Base-by-base conservation (phyloP, 2,888 invertebrate genomes). In the Drosophila yooni region DNA sequence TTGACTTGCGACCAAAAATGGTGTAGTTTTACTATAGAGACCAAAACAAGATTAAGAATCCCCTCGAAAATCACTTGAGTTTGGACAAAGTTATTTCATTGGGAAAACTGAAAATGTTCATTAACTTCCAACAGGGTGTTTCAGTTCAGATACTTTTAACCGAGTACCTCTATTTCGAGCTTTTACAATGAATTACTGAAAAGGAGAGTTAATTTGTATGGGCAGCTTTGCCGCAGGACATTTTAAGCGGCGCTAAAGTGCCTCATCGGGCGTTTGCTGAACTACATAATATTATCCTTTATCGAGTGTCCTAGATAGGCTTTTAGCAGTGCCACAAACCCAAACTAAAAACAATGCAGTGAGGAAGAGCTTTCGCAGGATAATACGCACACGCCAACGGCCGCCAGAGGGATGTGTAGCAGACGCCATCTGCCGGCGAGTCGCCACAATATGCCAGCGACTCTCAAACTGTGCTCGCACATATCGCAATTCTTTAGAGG, bases 361-460 rank as follows among this genome's bases (percentile, higher is more conserved):
- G 0, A 6, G 10, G 10, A 11, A 15, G 36, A 50, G 34, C 48
- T 18, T n/a, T 25, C 38, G 43, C 63, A 82, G 80, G 75, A 75
- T 57, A 69, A 53, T 25, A 21, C 1, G 1, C 11, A 3, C 3
- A 3, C 5, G 11, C 18, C 25, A 63, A 10, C 58, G 0, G 2
- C 38, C 82, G 43, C 52, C 25, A 78, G 70, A 52, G 34, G 70
- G 57, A 40, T 46, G 11, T 1, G 3, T 25, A 5, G 2, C 1
- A 38, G 58, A 34, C 81, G 73, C 77, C 77, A 76, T 73, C 79
- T 78, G 3, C 6, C 51, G 74, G 5, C n/a, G 1, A 68, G 60
- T 11, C 1, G 58, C 50, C 0, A 3, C 40, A 53, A 36, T 29
- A 29, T 6, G 10, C 6, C 81, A 74, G 56, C 36, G 75, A 15